A percentile compares a stretch with the other conserved stretches of the same genome.
phyloP scores from a whole-genome alignment of 30 jellyfish, hydroid and myxozoan species.

The Pseudorhiza aurosa region DNA sequence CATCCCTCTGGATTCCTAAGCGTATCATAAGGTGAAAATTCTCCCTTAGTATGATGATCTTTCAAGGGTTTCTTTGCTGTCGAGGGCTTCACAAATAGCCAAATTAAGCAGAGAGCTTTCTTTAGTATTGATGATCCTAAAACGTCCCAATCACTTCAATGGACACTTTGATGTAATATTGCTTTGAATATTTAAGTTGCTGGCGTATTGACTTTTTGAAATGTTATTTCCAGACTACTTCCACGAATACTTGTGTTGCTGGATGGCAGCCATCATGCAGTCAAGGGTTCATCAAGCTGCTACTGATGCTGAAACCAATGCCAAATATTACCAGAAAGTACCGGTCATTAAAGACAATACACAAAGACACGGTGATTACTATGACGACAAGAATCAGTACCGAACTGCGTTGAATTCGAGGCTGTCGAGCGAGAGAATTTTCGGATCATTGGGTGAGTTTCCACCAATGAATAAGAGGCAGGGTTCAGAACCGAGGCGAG shows the following conservation, averaged over 20 bases:
- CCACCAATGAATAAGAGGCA: constrained; percentile 28
- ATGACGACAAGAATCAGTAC: not conserved
- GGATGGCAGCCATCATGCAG: constrained; percentile 43
- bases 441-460: constrained; percentile 11
- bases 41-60: too few relatives aligned
- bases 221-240: constrained; percentile 14
- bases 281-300: constrained; percentile 7
- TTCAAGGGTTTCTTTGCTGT: too few relatives aligned
- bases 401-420: not conserved
- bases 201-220: not conserved
- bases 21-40: too few relatives aligned
- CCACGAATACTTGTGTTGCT: constrained; percentile 38
- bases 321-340: constrained; percentile 2
- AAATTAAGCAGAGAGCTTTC: too few relatives aligned
- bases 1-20: too few relatives aligned
- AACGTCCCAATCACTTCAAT: too few relatives aligned
- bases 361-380: not conserved
- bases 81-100: too few relatives aligned
- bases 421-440: constrained; percentile 3
- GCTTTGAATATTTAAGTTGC: too few relatives aligned
- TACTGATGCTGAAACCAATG: not conserved
- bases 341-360: not conserved
- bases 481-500: not conserved
- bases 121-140: too few relatives aligned
- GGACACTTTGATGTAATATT: too few relatives aligned